A percentile compares a stretch with the other conserved stretches of the same genome.
Conservation (phyloP, 2,113 vertebrate genomes). For the Eptatretus burgeri region DNA sequence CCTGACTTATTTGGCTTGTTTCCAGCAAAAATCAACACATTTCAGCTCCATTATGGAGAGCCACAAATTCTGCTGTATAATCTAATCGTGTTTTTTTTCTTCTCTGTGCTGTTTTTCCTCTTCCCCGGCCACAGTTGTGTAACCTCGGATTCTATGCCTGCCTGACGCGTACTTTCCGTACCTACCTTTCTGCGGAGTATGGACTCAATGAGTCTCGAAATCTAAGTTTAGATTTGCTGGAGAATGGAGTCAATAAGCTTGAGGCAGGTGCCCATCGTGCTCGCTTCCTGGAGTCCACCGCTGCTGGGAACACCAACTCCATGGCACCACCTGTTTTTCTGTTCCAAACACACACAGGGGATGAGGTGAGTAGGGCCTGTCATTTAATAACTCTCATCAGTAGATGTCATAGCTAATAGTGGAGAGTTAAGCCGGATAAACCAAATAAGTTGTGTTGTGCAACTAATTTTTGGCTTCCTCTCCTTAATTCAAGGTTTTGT, state of each 20-base stretch:
- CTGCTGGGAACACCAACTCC: slow-evolving; percentile 19
- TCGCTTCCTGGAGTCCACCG: slow-evolving; percentile 38
- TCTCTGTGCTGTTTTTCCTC: too few species aligned
- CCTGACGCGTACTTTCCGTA: slow-evolving; percentile 30
- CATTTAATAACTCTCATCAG: too few species aligned
- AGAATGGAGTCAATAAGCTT: slow-evolving; percentile 26
- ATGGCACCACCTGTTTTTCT: slow-evolving; percentile 37
- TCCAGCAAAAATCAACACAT: too few species aligned
- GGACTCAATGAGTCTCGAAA: slow-evolving; percentile 30
- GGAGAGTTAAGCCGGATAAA: too few species aligned
- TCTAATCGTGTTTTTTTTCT: too few species aligned
- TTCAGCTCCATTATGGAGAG: too few species aligned
- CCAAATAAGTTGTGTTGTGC: too few species aligned
- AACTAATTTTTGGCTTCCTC: too few species aligned
- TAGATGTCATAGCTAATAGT: too few species aligned
- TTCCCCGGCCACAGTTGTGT: slow-evolving; percentile 23
- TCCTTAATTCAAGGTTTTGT: too few species aligned
- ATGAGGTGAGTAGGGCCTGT: slow-evolving; percentile 24
- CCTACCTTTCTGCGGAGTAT: slow-evolving; percentile 27
- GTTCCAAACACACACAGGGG: slow-evolving; percentile 46
- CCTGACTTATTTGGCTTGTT: too few species aligned
- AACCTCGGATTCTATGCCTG: slow-evolving; percentile 53
- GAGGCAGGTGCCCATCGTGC: slow-evolving; percentile 38
- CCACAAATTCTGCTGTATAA: too few species aligned
- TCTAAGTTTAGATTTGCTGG: slow-evolving; percentile 32